Conservation (phyloP, 2,113 vertebrate genomes). For the Addax nasomaculatus region DNA sequence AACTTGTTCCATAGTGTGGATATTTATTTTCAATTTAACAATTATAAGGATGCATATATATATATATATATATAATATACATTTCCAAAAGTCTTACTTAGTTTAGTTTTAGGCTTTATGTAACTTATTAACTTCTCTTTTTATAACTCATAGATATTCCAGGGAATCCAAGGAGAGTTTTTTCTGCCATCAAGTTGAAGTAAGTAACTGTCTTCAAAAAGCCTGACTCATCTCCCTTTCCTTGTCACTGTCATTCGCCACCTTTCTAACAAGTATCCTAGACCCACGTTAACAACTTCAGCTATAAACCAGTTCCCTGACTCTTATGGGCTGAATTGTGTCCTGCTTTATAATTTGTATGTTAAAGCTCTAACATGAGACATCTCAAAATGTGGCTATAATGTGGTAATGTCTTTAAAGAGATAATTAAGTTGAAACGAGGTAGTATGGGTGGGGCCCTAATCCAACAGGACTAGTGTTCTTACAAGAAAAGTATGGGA, state of each 20-base stretch:
- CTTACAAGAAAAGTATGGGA: neutral
- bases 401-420: neutral
- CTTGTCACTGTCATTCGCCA: neutral
- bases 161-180: neutral
- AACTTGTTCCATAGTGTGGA: neutral
- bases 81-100: neutral
- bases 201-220: neutral
- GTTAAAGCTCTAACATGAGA: neutral
- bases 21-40: constrained; percentile 12
- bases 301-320: neutral
- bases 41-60: neutral
- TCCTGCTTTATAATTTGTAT: neutral
- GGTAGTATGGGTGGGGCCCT: neutral
- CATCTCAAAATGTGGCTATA: neutral
- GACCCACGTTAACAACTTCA: neutral
- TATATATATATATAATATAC: neutral
- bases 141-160: neutral
- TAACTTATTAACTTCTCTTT: neutral
- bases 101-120: neutral
- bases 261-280: neutral
- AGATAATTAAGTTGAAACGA: neutral
- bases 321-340: neutral
- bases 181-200: neutral
- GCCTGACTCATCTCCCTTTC: neutral
- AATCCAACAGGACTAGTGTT: neutral